phyloP scores from a whole-genome alignment of 2,888 invertebrate genomes.

The Acanthococcus lagerstroemiae region DNA sequence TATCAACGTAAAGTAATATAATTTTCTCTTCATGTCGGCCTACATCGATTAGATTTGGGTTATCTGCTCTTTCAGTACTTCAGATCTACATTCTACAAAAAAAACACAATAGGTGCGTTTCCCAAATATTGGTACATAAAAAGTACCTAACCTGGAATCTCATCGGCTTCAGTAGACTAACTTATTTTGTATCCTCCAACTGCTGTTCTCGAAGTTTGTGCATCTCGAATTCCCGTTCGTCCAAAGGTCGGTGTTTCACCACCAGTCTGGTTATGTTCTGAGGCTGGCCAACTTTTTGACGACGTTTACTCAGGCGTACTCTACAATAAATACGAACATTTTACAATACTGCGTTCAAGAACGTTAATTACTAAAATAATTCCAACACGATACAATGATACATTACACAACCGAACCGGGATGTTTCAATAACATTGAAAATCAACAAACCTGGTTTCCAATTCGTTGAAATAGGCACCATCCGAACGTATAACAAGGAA shows the following conservation, averaged over 20 bases:
- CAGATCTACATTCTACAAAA: no score
- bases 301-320: constrained; percentile 83
- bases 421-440: background rate
- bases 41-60: no score
- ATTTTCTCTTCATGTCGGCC: no score
- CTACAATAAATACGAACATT: constrained; percentile 43
- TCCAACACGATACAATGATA: background rate
- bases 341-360: background rate
- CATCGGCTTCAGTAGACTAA: no score
- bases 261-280: constrained; percentile 71
- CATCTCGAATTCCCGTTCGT: constrained; percentile 74
- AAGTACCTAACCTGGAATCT: background rate
- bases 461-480: constrained; percentile 54
- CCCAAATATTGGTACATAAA: no score
- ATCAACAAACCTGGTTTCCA: constrained; percentile 16
- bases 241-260: constrained; percentile 79
- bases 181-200: constrained; percentile 50
- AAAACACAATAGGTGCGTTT: no score
- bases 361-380: constrained; percentile 3
- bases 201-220: constrained; percentile 77
- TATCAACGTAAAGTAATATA: no score
- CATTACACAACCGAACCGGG: background rate
- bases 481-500: constrained; percentile 86
- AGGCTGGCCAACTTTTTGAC: constrained; percentile 61
- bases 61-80: no score